Percentiles rank a stretch among this genome's conserved stretches.
These are phyloP conservation scores for Thereva nobilitata DNA, from an alignment of 2,888 invertebrate species.

Conservation along the genomic window DNA sequence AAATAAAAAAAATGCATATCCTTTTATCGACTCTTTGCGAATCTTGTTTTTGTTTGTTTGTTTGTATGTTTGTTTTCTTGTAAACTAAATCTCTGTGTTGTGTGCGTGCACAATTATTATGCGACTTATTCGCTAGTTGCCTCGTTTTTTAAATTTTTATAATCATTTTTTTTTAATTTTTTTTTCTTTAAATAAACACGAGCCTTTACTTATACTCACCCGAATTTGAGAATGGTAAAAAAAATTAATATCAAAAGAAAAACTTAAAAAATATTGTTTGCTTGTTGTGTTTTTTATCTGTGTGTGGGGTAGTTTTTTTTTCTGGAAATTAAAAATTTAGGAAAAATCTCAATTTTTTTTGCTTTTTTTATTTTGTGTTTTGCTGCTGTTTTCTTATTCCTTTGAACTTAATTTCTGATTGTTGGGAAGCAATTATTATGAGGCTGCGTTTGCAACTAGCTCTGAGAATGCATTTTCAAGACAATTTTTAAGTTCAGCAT, in stretches of 20 bases:
- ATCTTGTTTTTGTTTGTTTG: background rate
- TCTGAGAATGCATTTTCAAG: constrained; percentile 91
- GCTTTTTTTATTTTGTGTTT: background rate
- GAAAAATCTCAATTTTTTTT: constrained; percentile 2
- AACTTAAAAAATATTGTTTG: constrained; percentile 10
- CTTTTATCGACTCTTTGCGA: too few relatives aligned
- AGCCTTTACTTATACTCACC: constrained; percentile 29
- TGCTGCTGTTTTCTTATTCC: constrained; percentile 1
- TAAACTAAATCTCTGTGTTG: background rate
- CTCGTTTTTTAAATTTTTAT: constrained; percentile 6
- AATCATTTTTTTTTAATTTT: constrained; percentile 7
- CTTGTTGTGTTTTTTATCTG: constrained; percentile 7
- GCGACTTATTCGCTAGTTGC: constrained; percentile 29
- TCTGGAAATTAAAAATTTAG: constrained; percentile 9
- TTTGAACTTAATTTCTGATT: background rate
- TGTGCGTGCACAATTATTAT: constrained; percentile 18
- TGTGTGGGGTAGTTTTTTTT: constrained; percentile 24
- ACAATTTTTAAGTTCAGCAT: constrained; percentile 93
- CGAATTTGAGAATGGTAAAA: constrained; percentile 25
- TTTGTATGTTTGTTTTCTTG: background rate
- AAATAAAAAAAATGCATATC: too few relatives aligned
- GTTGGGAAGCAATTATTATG: constrained; percentile 49
- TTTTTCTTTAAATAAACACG: constrained; percentile 33
- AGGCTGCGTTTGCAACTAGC: constrained; percentile 59
- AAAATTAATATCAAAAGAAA: constrained; percentile 24